Evolutionary conservation across 1,140 invertebrate genomes (phyloP).

Genomic region (Zaprionus ornatus): DNA sequence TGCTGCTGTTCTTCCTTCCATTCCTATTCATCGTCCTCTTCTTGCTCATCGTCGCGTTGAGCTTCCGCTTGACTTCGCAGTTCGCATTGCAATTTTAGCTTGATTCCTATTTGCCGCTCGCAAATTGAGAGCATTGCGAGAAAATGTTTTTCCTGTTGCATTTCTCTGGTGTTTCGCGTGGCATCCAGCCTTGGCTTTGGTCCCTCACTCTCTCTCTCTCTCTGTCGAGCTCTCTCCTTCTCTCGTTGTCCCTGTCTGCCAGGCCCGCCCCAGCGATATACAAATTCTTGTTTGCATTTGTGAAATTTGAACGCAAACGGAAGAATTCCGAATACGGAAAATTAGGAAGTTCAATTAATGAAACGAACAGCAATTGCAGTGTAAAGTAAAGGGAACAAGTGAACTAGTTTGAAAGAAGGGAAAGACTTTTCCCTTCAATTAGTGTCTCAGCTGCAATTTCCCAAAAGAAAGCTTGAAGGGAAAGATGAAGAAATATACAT

Average conservation of each 20-base stretch:
- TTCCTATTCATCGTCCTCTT: background rate
- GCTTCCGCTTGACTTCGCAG: slow-evolving; percentile 30
- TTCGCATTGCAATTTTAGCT: slow-evolving; percentile 57
- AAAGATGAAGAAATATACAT: background rate
- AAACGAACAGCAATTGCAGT: slow-evolving; percentile 19
- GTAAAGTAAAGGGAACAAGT: background rate
- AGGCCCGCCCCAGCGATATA: background rate
- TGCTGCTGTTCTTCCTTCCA: background rate
- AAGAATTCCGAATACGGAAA: slow-evolving; percentile 5
- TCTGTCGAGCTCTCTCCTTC: background rate
- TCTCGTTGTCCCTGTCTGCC: background rate
- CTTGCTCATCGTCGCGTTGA: background rate
- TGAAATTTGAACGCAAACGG: slow-evolving; percentile 5
- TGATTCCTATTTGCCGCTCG: slow-evolving; percentile 64
- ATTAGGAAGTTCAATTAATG: slow-evolving; percentile 44
- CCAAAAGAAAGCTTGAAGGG: background rate
- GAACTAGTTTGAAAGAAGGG: background rate
- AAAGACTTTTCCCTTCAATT: background rate
- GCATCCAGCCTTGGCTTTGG: background rate
- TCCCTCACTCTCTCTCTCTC: background rate
- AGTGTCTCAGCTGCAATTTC: background rate
- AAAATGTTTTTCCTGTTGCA: slow-evolving; percentile 47
- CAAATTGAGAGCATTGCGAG: slow-evolving; percentile 49
- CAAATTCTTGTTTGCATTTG: slow-evolving; percentile 7
- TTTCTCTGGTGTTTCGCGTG: slow-evolving; percentile 20